Base-by-base conservation (phyloP, 1,140 invertebrate species). In the Heliconius nattereri region DNA sequence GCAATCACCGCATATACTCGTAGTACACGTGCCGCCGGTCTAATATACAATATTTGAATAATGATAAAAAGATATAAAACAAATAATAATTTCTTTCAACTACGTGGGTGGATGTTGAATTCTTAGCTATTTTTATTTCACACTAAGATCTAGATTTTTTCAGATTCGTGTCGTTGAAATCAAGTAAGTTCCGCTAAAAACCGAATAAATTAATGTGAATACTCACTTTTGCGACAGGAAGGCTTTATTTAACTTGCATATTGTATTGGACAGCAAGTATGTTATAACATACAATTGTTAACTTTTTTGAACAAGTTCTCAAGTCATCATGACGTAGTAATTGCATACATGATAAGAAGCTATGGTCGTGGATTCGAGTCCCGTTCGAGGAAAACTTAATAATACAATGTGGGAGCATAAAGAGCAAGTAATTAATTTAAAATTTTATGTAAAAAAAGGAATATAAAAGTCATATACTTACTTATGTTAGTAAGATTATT, bases 181-280 rank as follows among this genome's bases (percentile, higher is more conserved):
- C 82, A 71, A 78, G 84, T 83, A 84, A 82, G 85, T 87, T 87
- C 87, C 81, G 83, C 85, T 86, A 87, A 91, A 86, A 87, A 86
- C 86, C 89, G 86, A 90, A 89, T 91, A 88, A 91, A 85, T 83
- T 81, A 87, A 89, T 84, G 37, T 79, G 60, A 75, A 79, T 81
- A 85, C 84, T 82, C 81, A 87, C 84, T 90, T 92, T 87, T 86
- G 85, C 78, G 78, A 85, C 90, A 92, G 91, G 91, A 93, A 90
- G 90, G 84, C 82, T 85, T 87, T 86, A 89, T 87, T 92, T 90
- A 91, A 85, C 86, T 85, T 84, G 82, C 81, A 82, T 82, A 86
- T 81, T 87, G 84, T 83, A 78, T 81, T 80, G 81, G 37, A 19
- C 26, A 29, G 60, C n/a, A 29, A 13, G n/a, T 29, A 20, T 19